Evolutionary conservation across 2,797 vertebrate genomes (phyloP).

Genomic region (Danionella dracula): DNA sequence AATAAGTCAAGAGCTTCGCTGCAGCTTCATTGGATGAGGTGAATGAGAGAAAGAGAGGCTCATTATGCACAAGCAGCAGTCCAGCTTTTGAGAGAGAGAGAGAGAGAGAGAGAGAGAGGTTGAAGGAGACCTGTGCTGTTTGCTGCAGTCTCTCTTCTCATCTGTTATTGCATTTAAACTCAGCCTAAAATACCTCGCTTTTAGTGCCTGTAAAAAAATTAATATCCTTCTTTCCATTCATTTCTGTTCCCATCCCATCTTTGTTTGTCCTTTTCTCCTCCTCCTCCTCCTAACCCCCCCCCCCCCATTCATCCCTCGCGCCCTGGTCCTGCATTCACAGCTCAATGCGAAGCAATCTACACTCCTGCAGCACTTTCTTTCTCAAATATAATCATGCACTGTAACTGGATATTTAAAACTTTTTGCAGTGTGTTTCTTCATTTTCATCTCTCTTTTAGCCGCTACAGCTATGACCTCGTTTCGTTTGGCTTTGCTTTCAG

Average conservation of each 20-base stretch:
- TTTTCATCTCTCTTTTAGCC: background rate
- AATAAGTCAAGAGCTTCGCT: conserved; percentile 49
- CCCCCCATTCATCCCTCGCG: conserved; percentile 37
- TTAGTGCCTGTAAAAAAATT: background rate
- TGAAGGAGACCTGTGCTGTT: conserved; percentile 57
- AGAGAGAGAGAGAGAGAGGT: background rate
- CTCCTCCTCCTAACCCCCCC: background rate
- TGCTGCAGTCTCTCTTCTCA: conserved; percentile 68
- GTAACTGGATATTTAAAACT: background rate
- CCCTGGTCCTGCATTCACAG: conserved; percentile 67
- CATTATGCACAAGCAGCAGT: conserved; percentile 32
- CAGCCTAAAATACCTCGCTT: background rate
- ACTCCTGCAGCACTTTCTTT: conserved; percentile 14
- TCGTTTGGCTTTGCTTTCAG: no score
- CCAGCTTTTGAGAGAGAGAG: background rate
- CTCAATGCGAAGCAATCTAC: conserved; percentile 53
- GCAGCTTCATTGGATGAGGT: conserved; percentile 32
- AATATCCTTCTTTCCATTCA: background rate
- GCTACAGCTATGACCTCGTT: background rate
- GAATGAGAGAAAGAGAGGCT: conserved; percentile 22
- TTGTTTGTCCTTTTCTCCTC: conserved; percentile 8
- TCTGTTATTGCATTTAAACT: conserved; percentile 42
- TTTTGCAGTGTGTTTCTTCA: conserved; percentile 12
- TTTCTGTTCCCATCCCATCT: background rate
- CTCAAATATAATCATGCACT: no score